A percentile compares a stretch with the other conserved stretches of the same genome.
These are phyloP conservation scores for Oscheius sp. DNA, from an alignment of 2,888 invertebrate species.

Conservation along the genomic window DNA sequence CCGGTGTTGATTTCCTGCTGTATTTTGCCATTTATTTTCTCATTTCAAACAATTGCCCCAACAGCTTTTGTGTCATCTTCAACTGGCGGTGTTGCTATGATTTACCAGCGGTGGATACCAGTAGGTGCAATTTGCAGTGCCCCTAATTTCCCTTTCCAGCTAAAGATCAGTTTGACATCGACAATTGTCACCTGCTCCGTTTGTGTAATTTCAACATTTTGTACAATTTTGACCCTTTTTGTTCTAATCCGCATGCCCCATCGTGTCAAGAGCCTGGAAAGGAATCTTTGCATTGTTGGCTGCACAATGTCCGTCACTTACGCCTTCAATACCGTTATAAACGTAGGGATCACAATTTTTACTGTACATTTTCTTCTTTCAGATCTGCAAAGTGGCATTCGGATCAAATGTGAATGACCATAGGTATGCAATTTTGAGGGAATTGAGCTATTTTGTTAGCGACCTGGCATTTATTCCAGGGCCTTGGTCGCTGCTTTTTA, in stretches of 20 bases:
- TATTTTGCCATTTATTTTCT: neutral
- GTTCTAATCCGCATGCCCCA: neutral
- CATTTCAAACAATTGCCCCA: neutral
- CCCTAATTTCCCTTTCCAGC: neutral
- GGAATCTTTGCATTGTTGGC: neutral
- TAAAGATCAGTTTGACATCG: neutral
- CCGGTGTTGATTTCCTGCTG: neutral
- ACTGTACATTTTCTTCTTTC: neutral
- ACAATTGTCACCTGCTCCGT: neutral
- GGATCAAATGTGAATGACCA: too few relatives aligned
- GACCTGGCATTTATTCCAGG: neutral
- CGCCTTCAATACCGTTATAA: neutral
- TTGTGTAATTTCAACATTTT: neutral
- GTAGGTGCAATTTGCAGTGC: neutral
- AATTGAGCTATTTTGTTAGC: neutral
- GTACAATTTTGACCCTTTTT: constrained; percentile 1
- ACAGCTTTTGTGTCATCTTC: neutral
- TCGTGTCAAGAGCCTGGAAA: neutral
- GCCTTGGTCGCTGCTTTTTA: neutral
- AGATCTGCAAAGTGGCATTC: neutral
- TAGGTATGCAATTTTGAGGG: neutral
- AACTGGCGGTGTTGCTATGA: neutral
- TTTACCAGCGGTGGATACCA: neutral
- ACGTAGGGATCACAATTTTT: neutral
- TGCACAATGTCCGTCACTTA: neutral